Evolutionary conservation across 2,113 vertebrate genomes (phyloP), one percentile per base, ranked within the genome.

Genomic region (Chaenogobius annularis): DNA sequence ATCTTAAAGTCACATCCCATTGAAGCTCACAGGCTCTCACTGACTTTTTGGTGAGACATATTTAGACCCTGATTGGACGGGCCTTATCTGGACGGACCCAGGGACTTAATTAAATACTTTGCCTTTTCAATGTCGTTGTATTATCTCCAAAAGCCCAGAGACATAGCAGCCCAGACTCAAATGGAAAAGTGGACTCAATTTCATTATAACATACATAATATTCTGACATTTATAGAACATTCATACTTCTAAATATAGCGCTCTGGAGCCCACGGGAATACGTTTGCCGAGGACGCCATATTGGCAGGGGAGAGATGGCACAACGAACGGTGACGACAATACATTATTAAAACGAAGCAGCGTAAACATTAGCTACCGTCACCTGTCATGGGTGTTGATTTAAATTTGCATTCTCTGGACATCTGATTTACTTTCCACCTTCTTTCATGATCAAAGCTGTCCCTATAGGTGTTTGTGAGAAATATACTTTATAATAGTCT

Each of bases 61-160:
- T 23, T 58, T 35, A 61, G 58, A 35, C 12, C 26, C 58, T 23
- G 7, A 35, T 31, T 17, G 58, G 12, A 9, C 58, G 1, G 56
- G 58, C 58, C 58, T 61, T 61, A 61, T 61, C 58, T 35, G 26
- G 13, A 35, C 58, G 35, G 26, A 35, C 26, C 58, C 58, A 35
- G 23, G 14, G 17, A 14, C 26, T 17, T 61, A 35, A 61, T 61
- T 13, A 61, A 61, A 61, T 61, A 15, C 58, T 61, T 17, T 55
- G n/a, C 54, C 54, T 55, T 55, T 55, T 55, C 35, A 35, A 61
- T 61, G 23, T 61, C 58, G 35, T 14, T 61, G 8, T 61, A 61
- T 61, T 61, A 61, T 61, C 58, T 61, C 26, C 13, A 35, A 61
- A 61, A 61, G 26, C 26, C 58, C 26, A 17, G 56, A 59, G 58